These are phyloP conservation scores for Bembecia ichneumoniformis DNA, from an alignment of 2,888 invertebrate genomes.

Conservation along the genomic window DNA sequence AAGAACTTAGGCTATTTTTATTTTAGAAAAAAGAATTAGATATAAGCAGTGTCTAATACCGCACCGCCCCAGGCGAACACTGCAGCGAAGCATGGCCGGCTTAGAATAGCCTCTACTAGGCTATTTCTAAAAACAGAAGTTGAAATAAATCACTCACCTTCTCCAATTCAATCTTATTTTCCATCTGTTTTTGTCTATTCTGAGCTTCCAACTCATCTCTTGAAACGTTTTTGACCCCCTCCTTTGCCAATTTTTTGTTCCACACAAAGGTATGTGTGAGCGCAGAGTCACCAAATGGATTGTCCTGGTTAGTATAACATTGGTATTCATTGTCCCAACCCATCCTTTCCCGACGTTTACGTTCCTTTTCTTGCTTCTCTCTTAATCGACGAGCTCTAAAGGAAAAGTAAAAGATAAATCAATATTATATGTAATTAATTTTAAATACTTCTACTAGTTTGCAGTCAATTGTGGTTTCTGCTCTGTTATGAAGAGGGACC, in stretches of 20 bases:
- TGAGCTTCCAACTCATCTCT: constrained; percentile 85
- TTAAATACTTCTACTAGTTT: too few relatives aligned
- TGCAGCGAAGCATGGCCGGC: too few relatives aligned
- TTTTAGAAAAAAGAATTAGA: too few relatives aligned
- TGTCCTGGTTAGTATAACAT: constrained; percentile 97
- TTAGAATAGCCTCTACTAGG: too few relatives aligned
- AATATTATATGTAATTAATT: too few relatives aligned
- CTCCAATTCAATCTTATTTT: constrained; percentile 92
- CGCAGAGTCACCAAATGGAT: constrained; percentile 98
- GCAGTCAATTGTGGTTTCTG: too few relatives aligned
- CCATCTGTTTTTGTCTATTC: constrained; percentile 89
- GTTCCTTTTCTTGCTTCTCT: constrained; percentile 94
- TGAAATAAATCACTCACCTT: constrained; percentile 70
- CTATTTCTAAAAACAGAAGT: too few relatives aligned
- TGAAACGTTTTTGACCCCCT: constrained; percentile 85
- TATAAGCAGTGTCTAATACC: too few relatives aligned
- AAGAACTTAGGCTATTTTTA: too few relatives aligned
- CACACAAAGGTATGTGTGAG: constrained; percentile 96
- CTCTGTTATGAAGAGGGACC: too few relatives aligned
- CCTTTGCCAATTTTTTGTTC: constrained; percentile 95
- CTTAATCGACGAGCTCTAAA: constrained; percentile 78
- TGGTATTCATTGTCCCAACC: constrained; percentile 98
- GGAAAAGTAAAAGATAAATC: too few relatives aligned
- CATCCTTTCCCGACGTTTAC: constrained; percentile 90
- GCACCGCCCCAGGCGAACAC: too few relatives aligned